Evolutionary conservation across 1,140 invertebrate species (phyloP).

Genomic region (Scaptomyza hsui): DNA sequence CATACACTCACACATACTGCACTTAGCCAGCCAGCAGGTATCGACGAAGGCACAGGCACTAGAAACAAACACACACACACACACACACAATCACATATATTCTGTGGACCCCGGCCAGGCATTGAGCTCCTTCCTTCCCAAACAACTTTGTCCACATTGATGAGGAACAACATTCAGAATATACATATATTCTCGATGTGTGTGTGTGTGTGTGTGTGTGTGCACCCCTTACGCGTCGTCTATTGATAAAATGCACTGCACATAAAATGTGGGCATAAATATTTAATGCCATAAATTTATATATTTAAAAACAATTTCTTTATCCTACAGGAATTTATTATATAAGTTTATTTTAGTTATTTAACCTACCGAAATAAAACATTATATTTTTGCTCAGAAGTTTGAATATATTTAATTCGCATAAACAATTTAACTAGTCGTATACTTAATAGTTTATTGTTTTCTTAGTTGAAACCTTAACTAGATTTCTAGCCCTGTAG

Average conservation of each 20-base stretch:
- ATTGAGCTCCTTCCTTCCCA: slow-evolving; percentile 29
- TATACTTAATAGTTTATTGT: background rate
- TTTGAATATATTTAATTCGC: too few species aligned
- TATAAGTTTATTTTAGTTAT: too few species aligned
- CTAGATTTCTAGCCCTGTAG: slow-evolving; percentile 15
- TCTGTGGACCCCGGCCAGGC: slow-evolving; percentile 3
- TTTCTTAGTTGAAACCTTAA: background rate
- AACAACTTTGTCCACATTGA: slow-evolving; percentile 51
- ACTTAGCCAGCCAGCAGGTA: slow-evolving; percentile 53
- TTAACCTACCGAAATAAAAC: too few species aligned
- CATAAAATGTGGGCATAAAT: slow-evolving; percentile 1
- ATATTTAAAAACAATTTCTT: too few species aligned
- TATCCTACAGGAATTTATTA: too few species aligned
- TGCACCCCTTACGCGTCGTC: slow-evolving; percentile 37
- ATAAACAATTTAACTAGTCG: too few species aligned
- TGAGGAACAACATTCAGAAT: slow-evolving; percentile 43
- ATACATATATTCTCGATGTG: slow-evolving; percentile 2
- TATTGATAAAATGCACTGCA: slow-evolving; percentile 49
- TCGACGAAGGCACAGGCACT: slow-evolving; percentile 30
- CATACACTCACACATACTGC: slow-evolving; percentile 16
- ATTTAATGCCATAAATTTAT: background rate
- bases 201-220: background rate
- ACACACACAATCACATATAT: background rate
- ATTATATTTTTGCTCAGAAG: too few species aligned
- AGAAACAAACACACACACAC: too few species aligned